Conservation (phyloP, 2,797 vertebrate genomes). For the Ambastaia sidthimunki region DNA sequence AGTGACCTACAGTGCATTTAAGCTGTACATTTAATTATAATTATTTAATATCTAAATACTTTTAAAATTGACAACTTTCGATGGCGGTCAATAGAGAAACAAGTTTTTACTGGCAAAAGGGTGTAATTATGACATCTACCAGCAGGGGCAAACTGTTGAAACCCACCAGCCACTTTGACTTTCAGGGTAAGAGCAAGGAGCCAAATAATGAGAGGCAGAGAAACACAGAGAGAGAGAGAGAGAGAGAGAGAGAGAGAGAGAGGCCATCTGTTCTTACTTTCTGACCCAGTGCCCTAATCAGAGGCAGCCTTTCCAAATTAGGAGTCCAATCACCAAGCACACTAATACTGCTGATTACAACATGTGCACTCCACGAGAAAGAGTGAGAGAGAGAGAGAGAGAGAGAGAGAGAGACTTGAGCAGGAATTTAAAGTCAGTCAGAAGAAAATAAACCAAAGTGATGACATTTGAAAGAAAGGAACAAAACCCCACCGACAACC, state of each 20-base stretch:
- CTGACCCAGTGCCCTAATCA: slow-evolving; percentile 76
- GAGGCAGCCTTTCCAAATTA: slow-evolving; percentile 71
- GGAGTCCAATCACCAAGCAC: slow-evolving; percentile 62
- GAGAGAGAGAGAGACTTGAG: slow-evolving; percentile 21
- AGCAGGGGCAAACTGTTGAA: neutral
- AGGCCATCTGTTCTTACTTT: slow-evolving; percentile 78
- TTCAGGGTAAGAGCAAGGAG: slow-evolving; percentile 11
- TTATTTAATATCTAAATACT: too few relatives aligned
- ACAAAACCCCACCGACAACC: slow-evolving; percentile 12
- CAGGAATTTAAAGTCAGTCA: slow-evolving; percentile 18
- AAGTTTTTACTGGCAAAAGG: neutral
- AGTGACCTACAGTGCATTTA: too few relatives aligned
- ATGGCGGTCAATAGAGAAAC: too few relatives aligned
- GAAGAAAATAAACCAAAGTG: slow-evolving; percentile 26
- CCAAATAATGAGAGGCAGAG: slow-evolving; percentile 7
- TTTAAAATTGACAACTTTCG: too few relatives aligned
- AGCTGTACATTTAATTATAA: too few relatives aligned
- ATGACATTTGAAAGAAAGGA: slow-evolving; percentile 35
- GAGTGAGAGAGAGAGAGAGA: slow-evolving; percentile 9
- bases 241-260: slow-evolving; percentile 33
- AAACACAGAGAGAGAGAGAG: neutral
- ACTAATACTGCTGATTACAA: slow-evolving; percentile 66
- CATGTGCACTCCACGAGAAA: slow-evolving; percentile 21
- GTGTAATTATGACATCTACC: neutral
- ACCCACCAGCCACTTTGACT: neutral